Base-by-base conservation (phyloP, 2,113 vertebrate genomes). In the Cryptotis parvus region DNA sequence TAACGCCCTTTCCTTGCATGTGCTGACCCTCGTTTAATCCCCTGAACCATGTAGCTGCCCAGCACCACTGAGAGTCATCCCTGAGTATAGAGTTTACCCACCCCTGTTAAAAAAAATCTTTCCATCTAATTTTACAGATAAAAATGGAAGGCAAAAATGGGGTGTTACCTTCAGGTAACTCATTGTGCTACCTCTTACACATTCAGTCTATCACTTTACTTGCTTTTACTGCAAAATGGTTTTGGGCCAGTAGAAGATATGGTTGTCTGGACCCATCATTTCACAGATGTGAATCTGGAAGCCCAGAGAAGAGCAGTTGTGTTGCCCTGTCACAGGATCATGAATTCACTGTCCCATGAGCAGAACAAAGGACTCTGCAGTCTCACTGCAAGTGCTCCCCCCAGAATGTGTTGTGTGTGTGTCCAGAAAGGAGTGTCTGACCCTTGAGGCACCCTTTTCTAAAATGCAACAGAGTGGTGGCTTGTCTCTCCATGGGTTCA, bases 91-190 rank as follows among this genome's bases (percentile, higher is more conserved):
- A 58, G 22, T 58, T 22, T 20, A 20, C 55, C 18, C 55, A 22
- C 55, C 2, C 55, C 15, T 22, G 20, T 4, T 14, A 49, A 49
- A 49, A 45, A 7, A 3, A 24, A 20, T 58, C 58, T 91, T 81
- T 65, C 65, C 3, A 14, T 14, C 20, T 81, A 43, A 16, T 79
- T 90, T 61, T 90, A 27, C 35, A 75, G 55, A 63, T 77, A 88
- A 75, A 90, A 88, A 70, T 26, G 27, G 3, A 65, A 86, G 80
- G 33, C 74, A 82, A 72, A 84, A 70, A 85, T 22, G 49, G 2
- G 74, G 10, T 76, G 8, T 26, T 26, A 84, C n/a, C 37, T 74
- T 37, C 73, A 72, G 27, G 68, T n/a, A n/a, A n/a, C n/a, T 81
- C 63, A 74, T 0, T 2, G 52, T 16, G 66, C 49, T 52, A 29